Base-by-base conservation (phyloP, 2,113 vertebrate species). In the Pseudonaja textilis region DNA sequence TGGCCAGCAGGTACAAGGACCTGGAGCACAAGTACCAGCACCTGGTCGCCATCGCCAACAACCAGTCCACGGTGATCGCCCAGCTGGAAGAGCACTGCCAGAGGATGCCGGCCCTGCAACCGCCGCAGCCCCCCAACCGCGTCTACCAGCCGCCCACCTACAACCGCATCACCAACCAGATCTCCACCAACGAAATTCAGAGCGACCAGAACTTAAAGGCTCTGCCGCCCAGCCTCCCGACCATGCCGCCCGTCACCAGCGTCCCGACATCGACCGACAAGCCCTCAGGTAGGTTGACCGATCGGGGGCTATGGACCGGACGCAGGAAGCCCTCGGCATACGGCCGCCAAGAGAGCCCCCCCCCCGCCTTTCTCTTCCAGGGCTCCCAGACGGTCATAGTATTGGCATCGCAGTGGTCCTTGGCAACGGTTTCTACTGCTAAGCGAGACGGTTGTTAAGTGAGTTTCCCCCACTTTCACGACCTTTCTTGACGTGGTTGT, bases 11-110 rank as follows among this genome's bases (percentile, higher is more conserved):
- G 94, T 99, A 99, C 97, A 99, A 98, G 96, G 99, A 99, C 96
- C 97, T 99, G 54, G 99, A 99, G 96, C 98, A 99, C 96, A 99
- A 99, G 94, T 99, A 99, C 96, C 99, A 99, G 92, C 99, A 99
- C 95, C 96, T 99, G 96, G 98, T 99, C 89, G 97, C 98, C 2
- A 96, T 99, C 95, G 99, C 99, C 91, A 99, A 98, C 88, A 99
- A 99, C 96, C 99, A 99, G 92, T 99, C 99, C 0, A 90, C 97
- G 92, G 97, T 99, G 52, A 99, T 99, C 18, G 97, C 97, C 2
- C 97, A 99, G 92, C 97, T 99, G 22, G 99, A 99, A 97, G 98
- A 99, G 94, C 98, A 99, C 90, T 99, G 99, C 96, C 99, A 99
- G 94, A 97, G 97, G 93, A 96, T 97, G 61, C 97, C 98, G 0